phyloP scores from a whole-genome alignment of 2,113 vertebrate species.

The Psettodes erumei region DNA sequence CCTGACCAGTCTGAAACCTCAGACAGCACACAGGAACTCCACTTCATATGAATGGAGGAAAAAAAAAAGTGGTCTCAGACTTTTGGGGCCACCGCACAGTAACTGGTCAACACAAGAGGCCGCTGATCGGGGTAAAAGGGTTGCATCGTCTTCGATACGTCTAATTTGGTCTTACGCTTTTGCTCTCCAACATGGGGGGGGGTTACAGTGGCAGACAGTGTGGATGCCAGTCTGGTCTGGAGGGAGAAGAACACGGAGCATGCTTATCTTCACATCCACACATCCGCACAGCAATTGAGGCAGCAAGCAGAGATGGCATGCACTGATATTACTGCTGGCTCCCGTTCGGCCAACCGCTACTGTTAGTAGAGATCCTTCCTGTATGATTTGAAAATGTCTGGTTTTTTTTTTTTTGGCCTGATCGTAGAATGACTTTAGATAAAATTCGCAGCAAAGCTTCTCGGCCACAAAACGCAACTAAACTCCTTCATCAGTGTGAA shows the following conservation, averaged over 20 bases:
- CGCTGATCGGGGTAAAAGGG: no score
- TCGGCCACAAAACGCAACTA: not conserved
- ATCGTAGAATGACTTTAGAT: not conserved
- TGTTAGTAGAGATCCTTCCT: not conserved
- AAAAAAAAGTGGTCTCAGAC: no score
- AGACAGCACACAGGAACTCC: slow-evolving; percentile 9
- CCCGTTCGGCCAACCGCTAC: not conserved
- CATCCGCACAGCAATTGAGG: slow-evolving; percentile 11
- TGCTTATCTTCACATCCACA: slow-evolving; percentile 84
- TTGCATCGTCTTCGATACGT: no score
- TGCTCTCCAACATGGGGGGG: not conserved
- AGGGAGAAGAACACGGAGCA: slow-evolving; percentile 79
- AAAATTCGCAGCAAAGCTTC: not conserved
- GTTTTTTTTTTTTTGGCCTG: not conserved
- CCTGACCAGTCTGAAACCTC: slow-evolving; percentile 38
- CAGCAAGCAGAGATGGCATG: slow-evolving; percentile 6
- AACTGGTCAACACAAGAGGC: not conserved
- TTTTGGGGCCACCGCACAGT: no score
- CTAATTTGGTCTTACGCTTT: not conserved
- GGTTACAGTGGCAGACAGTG: not conserved
- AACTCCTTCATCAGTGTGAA: not conserved
- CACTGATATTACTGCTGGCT: not conserved
- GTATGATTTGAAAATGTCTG: not conserved
- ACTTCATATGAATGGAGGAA: no score
- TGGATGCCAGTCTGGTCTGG: not conserved